A percentile compares a stretch with the other conserved stretches of the same genome.
phyloP scores from a whole-genome alignment of 2,113 vertebrate species.

The Centropus bengalensis region DNA sequence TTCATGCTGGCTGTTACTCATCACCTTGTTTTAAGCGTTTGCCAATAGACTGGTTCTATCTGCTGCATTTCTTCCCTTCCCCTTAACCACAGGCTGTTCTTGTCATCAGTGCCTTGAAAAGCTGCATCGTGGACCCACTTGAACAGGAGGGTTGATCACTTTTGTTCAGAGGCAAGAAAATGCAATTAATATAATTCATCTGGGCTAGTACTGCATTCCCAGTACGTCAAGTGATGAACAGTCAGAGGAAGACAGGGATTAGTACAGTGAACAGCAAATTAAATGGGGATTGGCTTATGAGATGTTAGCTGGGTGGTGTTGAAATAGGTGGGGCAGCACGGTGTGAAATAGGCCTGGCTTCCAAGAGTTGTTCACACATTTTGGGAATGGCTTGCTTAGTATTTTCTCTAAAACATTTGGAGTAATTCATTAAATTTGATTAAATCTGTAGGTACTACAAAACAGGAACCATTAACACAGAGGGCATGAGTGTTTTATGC shows the following conservation, averaged over 20 bases:
- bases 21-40: not conserved
- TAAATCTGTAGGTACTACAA: not conserved
- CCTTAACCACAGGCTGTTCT: not conserved
- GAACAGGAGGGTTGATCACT: not conserved
- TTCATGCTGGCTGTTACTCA: not conserved
- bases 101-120: not conserved
- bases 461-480: not conserved
- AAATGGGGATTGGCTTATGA: not conserved
- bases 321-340: not conserved
- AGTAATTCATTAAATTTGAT: not conserved
- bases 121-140: not conserved
- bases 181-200: not conserved
- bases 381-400: not conserved
- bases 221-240: not conserved
- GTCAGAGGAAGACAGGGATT: not conserved
- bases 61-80: not conserved
- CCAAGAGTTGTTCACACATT: not conserved
- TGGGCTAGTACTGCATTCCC: not conserved
- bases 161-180: not conserved
- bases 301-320: not conserved
- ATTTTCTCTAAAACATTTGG: not conserved
- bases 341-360: not conserved
- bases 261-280: not conserved
- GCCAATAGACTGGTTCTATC: not conserved
- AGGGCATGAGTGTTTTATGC: not conserved